Evolutionary conservation across 2,113 vertebrate genomes (phyloP), one percentile per base, ranked within the genome.

Genomic region (Sigmodon hispidus): DNA sequence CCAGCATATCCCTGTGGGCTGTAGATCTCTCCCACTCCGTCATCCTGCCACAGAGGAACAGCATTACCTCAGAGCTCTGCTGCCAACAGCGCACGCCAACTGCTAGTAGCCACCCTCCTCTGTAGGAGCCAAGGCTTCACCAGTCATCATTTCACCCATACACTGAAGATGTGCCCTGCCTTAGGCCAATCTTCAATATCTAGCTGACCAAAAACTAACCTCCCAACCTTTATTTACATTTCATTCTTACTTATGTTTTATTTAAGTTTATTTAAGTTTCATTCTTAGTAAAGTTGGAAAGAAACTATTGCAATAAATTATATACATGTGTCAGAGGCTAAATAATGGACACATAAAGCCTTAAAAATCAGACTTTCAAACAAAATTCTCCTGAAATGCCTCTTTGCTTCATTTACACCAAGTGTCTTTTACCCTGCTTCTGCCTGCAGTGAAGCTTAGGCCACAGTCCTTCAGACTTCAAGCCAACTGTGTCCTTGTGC

Each of bases 111-210:
- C 10, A 0, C 50, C n/a, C 8, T 31, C 21, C 21, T 16, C 5
- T 43, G 6, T 4, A 1, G 0, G 21, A 52, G 52, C 7, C 13
- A 9, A 11, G 0, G 24, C 2, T 31, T 31, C 22, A 3, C 0
- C 3, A 26, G 1, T n/a, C 34, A 36, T 3, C 7, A 63, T 69
- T 45, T 63, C 31, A 45, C 43, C 75, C 55, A 34, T 29, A 34
- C 1, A 45, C 11, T 31, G n/a, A 24, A 76, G 26, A 65, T 52
- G 79, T 73, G 59, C 29, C 65, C 72, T 72, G 26, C 45, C 61
- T 29, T 29, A 22, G 52, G 48, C 36, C 13, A 80, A 29, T 36
- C 31, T 91, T 55, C 19, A 75, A 40, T 11, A 48, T 93, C 79
- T 86, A 36, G 3, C 2, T 45, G 85, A 84, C 13, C 21, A 13